A percentile compares a stretch with the other conserved stretches of the same genome.
phyloP scores from a whole-genome alignment of 2,797 vertebrate species.

The Erethizon dorsatum region DNA sequence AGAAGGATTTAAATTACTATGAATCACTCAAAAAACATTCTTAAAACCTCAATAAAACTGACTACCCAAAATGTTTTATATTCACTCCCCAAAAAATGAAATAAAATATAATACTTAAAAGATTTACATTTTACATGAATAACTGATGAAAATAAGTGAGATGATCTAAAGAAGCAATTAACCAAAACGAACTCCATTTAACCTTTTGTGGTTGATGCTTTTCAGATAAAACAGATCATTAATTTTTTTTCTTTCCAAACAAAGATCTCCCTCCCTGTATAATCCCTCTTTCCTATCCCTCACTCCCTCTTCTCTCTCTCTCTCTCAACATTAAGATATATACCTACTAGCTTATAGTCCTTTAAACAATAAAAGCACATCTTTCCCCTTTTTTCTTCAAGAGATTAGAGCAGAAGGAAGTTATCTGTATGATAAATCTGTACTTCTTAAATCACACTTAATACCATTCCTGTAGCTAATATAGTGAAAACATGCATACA shows the following conservation, averaged over 20 bases:
- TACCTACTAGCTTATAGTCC: neutral
- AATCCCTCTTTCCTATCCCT: neutral
- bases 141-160: conserved; percentile 49
- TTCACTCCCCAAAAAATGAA: conserved; percentile 57
- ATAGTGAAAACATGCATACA: neutral
- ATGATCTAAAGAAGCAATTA: conserved; percentile 66
- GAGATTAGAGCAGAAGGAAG: conserved; percentile 21
- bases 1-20: conserved; percentile 78
- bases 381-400: conserved; percentile 37
- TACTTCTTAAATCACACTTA: conserved; percentile 7
- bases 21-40: conserved; percentile 81
- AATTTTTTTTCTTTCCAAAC: conserved; percentile 55
- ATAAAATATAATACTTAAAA: conserved; percentile 71
- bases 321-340: neutral
- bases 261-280: neutral
- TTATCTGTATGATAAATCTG: neutral
- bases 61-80: conserved; percentile 69
- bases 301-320: neutral
- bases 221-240: conserved; percentile 46
- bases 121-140: conserved; percentile 65
- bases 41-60: conserved; percentile 79
- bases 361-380: conserved; percentile 2
- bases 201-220: conserved; percentile 61
- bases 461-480: neutral
- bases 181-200: conserved; percentile 69